Conservation (phyloP, 2,888 invertebrate genomes). For the Salticus scenicus region DNA sequence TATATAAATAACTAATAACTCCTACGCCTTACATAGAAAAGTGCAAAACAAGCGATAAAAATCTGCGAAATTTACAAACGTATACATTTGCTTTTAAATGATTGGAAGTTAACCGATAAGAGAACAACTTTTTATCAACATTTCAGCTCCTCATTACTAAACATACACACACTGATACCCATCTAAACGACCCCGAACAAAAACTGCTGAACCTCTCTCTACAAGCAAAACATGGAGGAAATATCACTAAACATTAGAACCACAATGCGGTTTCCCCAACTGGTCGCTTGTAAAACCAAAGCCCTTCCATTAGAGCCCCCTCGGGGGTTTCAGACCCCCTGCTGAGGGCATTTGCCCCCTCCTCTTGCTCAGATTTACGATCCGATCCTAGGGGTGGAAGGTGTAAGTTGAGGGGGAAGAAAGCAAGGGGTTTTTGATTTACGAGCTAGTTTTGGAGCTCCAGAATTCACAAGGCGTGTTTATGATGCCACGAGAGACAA, state of each 20-base stretch:
- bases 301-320: constrained; percentile 41
- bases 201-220: constrained; percentile 3
- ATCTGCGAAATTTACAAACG: neutral
- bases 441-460: constrained; percentile 38
- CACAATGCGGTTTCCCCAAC: constrained; percentile 18
- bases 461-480: constrained; percentile 61
- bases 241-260: constrained; percentile 15
- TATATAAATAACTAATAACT: neutral
- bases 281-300: constrained; percentile 54
- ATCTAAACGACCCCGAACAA: constrained; percentile 16
- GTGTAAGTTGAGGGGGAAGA: neutral
- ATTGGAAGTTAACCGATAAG: neutral
- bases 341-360: constrained; percentile 28
- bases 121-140: neutral
- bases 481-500: constrained; percentile 64
- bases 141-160: constrained; percentile 1
- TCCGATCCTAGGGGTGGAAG: constrained; percentile 27
- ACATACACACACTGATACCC: neutral
- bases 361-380: constrained; percentile 50
- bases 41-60: neutral
- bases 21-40: neutral
- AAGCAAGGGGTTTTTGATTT: constrained; percentile 60
- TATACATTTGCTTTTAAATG: neutral
- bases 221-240: constrained; percentile 1
- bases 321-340: constrained; percentile 27